Evolutionary conservation across 2,797 vertebrate species (phyloP), one percentile per base, ranked within the genome.

Genomic region (Gadopsis bispinosus): DNA sequence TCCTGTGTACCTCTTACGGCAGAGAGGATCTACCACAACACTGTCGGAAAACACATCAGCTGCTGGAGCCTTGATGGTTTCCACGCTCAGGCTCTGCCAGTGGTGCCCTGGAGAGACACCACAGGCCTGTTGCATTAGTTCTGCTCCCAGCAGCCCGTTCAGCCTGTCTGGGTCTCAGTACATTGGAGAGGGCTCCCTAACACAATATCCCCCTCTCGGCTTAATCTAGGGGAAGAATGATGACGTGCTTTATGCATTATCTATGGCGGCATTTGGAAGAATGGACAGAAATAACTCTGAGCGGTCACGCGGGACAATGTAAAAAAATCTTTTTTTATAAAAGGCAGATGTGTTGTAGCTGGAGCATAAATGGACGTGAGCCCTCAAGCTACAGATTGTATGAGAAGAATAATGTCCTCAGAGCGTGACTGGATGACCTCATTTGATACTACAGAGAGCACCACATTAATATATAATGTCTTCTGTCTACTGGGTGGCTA

Each of bases 1-100:
- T 94, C 88, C 91, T 85, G 80, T 87, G 85, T 81, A 83, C 87
- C 80, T 86, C 88, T 93, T 85, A 92, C 81, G 83, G 92, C 88
- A 93, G 92, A 95, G 88, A 61, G 79, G 80, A 78, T 89, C 87
- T 88, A 88, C 90, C 90, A 94, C 91, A 95, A 95, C 94, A 95
- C 77, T 94, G 95, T 95, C 94, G 93, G 83, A 83, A 62, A 83
- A 62, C 83, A 3, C 69, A 95, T 95, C 91, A 93, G 84, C 74
- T 6, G 70, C 73, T 4, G 77, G 59, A 78, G 79, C 80, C 72
- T 33, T 89, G 92, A 94, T 64, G 79, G 85, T 84, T 87, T 87
- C 80, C 86, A 91, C 84, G 61, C 84, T 83, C 75, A 5, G 59
- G 51, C 73, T 85, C 70, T 88, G 80, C 81, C 87, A 83, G 56